Percentiles rank a stretch among this genome's conserved stretches.
phyloP scores from a whole-genome alignment of 2,113 vertebrate genomes.

The Setophaga petechia region DNA sequence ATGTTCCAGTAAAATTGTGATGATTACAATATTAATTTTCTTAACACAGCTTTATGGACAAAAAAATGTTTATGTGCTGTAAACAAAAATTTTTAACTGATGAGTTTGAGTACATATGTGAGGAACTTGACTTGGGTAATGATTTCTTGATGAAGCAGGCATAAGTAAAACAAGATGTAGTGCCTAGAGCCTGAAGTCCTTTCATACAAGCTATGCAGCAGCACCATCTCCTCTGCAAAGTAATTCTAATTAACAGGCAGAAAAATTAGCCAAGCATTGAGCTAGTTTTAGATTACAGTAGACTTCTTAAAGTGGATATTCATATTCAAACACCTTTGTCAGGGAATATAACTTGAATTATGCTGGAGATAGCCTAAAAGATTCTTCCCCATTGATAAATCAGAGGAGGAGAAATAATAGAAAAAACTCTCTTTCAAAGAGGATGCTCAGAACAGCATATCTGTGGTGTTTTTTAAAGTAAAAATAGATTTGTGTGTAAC shows the following conservation, averaged over 20 bases:
- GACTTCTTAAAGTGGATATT: neutral
- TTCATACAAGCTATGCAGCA: neutral
- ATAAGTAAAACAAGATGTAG: neutral
- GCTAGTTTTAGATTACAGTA: neutral
- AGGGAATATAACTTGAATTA: neutral
- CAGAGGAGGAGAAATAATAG: neutral
- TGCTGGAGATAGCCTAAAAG: neutral
- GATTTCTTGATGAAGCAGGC: neutral
- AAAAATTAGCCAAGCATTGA: neutral
- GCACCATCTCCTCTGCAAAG: neutral
- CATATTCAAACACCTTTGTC: neutral
- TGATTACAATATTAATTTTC: neutral
- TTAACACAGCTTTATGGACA: neutral
- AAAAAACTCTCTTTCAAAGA: neutral
- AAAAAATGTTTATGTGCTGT: neutral
- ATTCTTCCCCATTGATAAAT: neutral
- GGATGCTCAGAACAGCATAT: neutral
- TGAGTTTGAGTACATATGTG: neutral
- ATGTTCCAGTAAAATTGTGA: neutral
- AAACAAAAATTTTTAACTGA: neutral
- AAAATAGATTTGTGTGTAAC: neutral
- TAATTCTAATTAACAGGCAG: neutral
- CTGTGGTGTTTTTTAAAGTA: neutral
- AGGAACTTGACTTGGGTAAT: neutral
- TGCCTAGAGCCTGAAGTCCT: neutral